A percentile compares a stretch with the other conserved stretches of the same genome.
Evolutionary conservation across 2,113 vertebrate genomes (phyloP).

Genomic region (Laticauda colubrina): DNA sequence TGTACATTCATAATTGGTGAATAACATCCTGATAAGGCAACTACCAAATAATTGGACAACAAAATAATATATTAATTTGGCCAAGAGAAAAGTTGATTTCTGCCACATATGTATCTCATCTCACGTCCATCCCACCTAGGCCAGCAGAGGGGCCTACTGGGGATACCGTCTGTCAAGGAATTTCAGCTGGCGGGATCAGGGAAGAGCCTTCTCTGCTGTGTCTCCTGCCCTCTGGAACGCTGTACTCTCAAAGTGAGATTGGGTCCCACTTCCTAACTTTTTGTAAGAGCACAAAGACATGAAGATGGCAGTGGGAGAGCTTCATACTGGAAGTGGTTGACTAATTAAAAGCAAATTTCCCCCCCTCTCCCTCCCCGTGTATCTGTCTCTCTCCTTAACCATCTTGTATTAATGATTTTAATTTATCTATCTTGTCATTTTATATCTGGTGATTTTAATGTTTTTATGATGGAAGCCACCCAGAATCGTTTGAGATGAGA

Average conservation of each 20-base stretch:
- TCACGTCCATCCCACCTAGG: background rate
- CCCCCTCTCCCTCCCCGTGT: fast-evolving
- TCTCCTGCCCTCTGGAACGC: background rate
- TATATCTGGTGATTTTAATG: background rate
- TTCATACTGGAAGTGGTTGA: background rate
- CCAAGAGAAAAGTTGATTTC: background rate
- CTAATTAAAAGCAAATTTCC: background rate
- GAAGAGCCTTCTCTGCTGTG: background rate
- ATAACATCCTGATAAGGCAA: background rate
- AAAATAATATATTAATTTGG: background rate
- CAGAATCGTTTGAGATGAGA: too few species aligned
- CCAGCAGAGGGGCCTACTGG: background rate
- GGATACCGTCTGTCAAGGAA: background rate
- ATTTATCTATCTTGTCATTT: background rate
- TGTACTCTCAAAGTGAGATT: background rate
- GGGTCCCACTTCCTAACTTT: background rate
- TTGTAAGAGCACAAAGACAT: background rate
- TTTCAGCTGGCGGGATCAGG: background rate
- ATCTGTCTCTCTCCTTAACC: background rate
- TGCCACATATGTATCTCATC: background rate
- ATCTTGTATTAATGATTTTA: background rate
- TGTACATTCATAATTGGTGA: background rate
- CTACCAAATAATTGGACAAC: background rate
- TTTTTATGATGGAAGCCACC: background rate
- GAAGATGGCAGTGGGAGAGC: background rate